Base-by-base conservation (phyloP, 2,797 vertebrate species). In the Prionace glauca region DNA sequence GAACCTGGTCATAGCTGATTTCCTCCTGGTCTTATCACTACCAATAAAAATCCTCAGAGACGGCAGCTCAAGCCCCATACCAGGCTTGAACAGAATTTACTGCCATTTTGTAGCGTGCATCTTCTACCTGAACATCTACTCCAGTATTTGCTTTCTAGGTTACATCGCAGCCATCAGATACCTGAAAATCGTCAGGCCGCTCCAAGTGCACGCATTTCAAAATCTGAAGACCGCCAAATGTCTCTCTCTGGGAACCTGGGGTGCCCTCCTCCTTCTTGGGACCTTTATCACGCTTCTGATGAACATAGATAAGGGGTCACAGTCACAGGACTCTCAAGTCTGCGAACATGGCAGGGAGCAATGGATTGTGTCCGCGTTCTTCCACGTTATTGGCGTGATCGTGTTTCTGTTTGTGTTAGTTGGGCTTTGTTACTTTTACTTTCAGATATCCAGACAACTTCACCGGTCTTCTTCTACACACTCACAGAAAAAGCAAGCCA, bases 121-220 rank as follows among this genome's bases (percentile, higher is more conserved):
- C 65, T 97, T 98, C 79, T 98, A 97, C 79, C 96, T 98, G 74
- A 98, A 98, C 97, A 98, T 97, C 97, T 98, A 98, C 9, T 96
- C 97, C 96, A 98, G 98, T 97, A 97, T 98, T 96, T 96, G 97
- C 95, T 98, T 98, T 97, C 97, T 98, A 97, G 97, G 97, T 0
- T 97, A 97, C 96, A 97, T 98, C 50, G 98, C 97, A 0, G 97
- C 96, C 0, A 97, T 97, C 97, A 97, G 98, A 97, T 98, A 97
- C 41, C 96, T 98, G 96, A 98, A 97, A 96, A 97, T 98, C 29
- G 96, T 97, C 95, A 97, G 96, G 77, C 97, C 97, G 11, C 56
- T 96, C 0, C 96, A 95, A 32, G 96, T 86, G 32, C 96, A 97
- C 86, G 0, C 96, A n/a, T 96, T 98, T 95, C 97, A 97, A 96